Evolutionary conservation across 2,888 invertebrate genomes (phyloP).

Genomic region (Apamea epomidion): DNA sequence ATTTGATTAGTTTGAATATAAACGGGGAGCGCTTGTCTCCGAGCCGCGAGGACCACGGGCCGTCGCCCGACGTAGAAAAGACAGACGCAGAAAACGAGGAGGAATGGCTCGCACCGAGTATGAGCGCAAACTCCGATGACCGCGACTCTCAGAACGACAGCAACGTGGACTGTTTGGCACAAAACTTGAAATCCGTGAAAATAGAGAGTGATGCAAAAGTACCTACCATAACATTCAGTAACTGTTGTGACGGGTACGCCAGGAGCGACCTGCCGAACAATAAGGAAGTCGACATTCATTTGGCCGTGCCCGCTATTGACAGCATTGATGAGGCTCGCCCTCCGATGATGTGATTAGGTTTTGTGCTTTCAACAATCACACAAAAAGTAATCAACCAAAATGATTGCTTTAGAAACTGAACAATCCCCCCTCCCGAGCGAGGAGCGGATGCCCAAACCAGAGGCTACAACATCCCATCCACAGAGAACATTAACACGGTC

Average conservation of each 20-base stretch:
- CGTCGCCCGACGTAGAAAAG: slow-evolving; percentile 79
- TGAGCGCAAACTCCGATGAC: slow-evolving; percentile 85
- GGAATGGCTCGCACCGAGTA: slow-evolving; percentile 88
- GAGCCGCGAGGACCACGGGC: slow-evolving; percentile 77
- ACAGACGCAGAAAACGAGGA: slow-evolving; percentile 80
- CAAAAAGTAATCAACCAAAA: slow-evolving; percentile 71
- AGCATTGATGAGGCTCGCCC: slow-evolving; percentile 86
- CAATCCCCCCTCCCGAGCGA: slow-evolving; percentile 83
- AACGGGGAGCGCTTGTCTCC: slow-evolving; percentile 83
- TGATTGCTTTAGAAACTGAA: slow-evolving; percentile 88
- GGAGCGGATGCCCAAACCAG: slow-evolving; percentile 81
- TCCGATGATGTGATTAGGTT: slow-evolving; percentile 84
- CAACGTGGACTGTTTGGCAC: slow-evolving; percentile 81
- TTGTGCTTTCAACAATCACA: slow-evolving; percentile 64
- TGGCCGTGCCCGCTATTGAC: slow-evolving; percentile 87
- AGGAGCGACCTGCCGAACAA: slow-evolving; percentile 79
- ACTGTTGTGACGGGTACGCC: slow-evolving; percentile 84
- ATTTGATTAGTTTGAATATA: slow-evolving; percentile 82
- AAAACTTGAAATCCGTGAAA: slow-evolving; percentile 81
- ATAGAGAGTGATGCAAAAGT: slow-evolving; percentile 84
- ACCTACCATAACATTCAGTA: slow-evolving; percentile 88
- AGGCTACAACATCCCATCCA: slow-evolving; percentile 83
- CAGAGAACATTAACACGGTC: slow-evolving; percentile 89
- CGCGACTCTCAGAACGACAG: slow-evolving; percentile 73
- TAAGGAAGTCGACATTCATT: slow-evolving; percentile 81